These are phyloP conservation scores for Anguilla megastoma DNA, from an alignment of 2,797 vertebrate genomes.

Conservation along the genomic window DNA sequence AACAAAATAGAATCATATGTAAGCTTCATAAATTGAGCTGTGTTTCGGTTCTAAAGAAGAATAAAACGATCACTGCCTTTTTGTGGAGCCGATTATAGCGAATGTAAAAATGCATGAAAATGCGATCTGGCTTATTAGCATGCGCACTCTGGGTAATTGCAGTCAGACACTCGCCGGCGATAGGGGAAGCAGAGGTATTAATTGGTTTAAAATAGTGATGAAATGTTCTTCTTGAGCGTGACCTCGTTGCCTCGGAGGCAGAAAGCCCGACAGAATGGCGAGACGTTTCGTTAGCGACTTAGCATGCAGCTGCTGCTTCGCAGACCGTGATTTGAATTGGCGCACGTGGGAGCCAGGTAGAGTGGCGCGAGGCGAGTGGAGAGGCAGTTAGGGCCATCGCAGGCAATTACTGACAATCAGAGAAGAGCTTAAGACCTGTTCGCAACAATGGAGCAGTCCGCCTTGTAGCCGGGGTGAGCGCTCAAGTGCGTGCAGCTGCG, in stretches of 20 bases:
- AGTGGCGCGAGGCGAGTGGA: conserved; percentile 86
- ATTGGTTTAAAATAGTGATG: conserved; percentile 88
- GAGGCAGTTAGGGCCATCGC: conserved; percentile 94
- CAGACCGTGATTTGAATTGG: conserved; percentile 89
- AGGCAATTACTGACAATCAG: conserved; percentile 97
- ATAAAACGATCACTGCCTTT: conserved; percentile 61
- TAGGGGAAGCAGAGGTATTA: conserved; percentile 76
- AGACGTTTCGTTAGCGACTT: conserved; percentile 62
- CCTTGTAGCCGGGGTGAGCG: conserved; percentile 88
- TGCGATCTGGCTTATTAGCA: conserved; percentile 81
- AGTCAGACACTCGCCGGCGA: conserved; percentile 71
- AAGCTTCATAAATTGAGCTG: conserved; percentile 72
- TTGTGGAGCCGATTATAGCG: conserved; percentile 78
- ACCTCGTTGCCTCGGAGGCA: conserved; percentile 71
- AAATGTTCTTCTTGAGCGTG: conserved; percentile 74
- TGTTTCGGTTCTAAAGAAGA: conserved; percentile 70
- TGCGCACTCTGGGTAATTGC: conserved; percentile 83
- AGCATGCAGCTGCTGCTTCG: conserved; percentile 83
- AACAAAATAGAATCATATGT: conserved; percentile 51
- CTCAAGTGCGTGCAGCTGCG: conserved; percentile 99
- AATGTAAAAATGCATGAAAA: conserved; percentile 82
- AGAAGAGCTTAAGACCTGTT: conserved; percentile 86
- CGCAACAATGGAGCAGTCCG: conserved; percentile 90
- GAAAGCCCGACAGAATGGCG: conserved; percentile 60
- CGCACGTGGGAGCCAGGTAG: conserved; percentile 90